Conservation (phyloP, 2,113 vertebrate species). For the Psammodynastes pulverulentus region DNA sequence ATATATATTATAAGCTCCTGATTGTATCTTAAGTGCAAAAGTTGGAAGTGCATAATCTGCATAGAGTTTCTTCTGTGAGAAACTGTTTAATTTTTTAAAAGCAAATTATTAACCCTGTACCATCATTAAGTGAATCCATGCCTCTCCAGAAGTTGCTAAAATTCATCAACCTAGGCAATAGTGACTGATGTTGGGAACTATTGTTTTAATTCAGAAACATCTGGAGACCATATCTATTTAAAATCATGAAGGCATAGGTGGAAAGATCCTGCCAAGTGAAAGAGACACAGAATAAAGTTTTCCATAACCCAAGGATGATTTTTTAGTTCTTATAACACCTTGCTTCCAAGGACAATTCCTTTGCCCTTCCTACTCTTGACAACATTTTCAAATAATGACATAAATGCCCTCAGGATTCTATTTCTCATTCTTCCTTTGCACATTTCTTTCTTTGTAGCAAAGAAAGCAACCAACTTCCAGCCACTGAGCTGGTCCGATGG, state of each 20-base stretch:
- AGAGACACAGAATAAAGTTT: background rate
- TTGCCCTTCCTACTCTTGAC: background rate
- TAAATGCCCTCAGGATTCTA: background rate
- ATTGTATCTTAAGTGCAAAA: background rate
- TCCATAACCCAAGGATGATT: background rate
- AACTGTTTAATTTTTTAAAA: background rate
- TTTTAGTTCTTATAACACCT: background rate
- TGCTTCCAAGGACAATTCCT: background rate
- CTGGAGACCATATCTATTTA: background rate
- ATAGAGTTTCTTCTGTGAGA: background rate
- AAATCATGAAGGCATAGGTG: background rate
- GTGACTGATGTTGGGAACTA: background rate
- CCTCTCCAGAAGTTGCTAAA: background rate
- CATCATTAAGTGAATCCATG: background rate
- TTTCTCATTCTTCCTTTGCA: background rate
- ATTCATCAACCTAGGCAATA: background rate
- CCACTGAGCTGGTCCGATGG: background rate
- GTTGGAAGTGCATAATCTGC: background rate
- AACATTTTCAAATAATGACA: background rate
- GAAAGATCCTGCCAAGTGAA: background rate
- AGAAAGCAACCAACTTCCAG: background rate
- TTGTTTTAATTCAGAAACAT: background rate
- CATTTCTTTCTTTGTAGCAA: background rate
- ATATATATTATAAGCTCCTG: background rate
- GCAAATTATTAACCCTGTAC: background rate